These are phyloP conservation scores for Hymenopus coronatus DNA, from an alignment of 2,888 invertebrate species.

Conservation along the genomic window DNA sequence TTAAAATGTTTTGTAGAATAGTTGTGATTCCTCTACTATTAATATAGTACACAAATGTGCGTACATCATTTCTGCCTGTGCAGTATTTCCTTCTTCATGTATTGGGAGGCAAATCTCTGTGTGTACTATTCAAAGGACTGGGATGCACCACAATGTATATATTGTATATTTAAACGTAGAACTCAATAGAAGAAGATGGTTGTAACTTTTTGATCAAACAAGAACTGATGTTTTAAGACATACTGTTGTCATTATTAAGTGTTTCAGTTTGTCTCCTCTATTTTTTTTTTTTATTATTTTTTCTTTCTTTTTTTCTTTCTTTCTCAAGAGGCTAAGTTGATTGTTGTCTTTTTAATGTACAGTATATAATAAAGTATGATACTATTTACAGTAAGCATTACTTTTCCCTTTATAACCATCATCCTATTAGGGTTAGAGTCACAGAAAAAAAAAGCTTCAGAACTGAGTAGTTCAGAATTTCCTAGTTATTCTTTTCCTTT, in stretches of 20 bases:
- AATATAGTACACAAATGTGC: conserved; percentile 1
- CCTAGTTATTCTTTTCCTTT: too few species aligned
- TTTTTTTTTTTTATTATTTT: neutral
- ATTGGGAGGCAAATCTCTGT: conserved; percentile 13
- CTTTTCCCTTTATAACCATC: neutral
- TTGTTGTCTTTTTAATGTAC: conserved; percentile 32
- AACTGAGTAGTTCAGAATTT: too few species aligned
- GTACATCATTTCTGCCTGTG: conserved; percentile 13
- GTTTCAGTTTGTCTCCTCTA: neutral
- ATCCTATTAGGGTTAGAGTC: neutral
- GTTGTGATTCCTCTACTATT: neutral
- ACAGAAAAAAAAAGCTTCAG: neutral
- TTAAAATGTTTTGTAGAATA: neutral
- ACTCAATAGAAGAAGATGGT: conserved; percentile 6
- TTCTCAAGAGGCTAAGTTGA: conserved; percentile 27
- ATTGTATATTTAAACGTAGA: conserved; percentile 19
- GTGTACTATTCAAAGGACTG: conserved; percentile 17
- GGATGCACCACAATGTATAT: conserved; percentile 10
- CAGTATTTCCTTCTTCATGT: conserved; percentile 9
- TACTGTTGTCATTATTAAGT: neutral
- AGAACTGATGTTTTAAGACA: neutral
- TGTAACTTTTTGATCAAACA: conserved; percentile 3
- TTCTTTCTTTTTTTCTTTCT: conserved; percentile 21
- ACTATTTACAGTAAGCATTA: conserved; percentile 22
- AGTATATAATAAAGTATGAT: conserved; percentile 30